Conservation (phyloP, 2,113 vertebrate genomes). For the Chaenogobius annularis region DNA sequence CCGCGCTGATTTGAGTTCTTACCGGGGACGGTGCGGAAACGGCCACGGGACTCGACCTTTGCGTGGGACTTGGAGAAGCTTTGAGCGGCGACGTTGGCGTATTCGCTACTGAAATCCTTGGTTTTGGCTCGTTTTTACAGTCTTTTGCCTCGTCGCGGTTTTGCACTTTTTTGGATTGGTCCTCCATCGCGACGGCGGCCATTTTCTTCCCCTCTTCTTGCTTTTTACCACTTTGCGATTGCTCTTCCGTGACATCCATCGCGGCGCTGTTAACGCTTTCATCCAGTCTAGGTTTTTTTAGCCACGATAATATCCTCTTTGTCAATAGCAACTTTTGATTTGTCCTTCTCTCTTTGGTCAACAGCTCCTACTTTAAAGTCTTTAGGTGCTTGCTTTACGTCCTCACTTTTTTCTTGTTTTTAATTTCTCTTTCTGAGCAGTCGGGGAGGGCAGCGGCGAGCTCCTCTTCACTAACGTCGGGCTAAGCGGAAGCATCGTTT, state of each 20-base stretch:
- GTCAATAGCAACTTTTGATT: slow-evolving; percentile 17
- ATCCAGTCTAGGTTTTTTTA: neutral
- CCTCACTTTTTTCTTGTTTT: slow-evolving; percentile 2
- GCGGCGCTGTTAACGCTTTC: slow-evolving; percentile 6
- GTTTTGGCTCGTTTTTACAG: neutral
- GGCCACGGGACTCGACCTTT: neutral
- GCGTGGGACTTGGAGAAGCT: neutral
- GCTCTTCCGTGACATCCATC: slow-evolving; percentile 52
- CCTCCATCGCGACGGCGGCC: slow-evolving; percentile 33
- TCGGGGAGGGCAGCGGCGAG: slow-evolving; percentile 54
- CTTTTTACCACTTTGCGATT: slow-evolving; percentile 16
- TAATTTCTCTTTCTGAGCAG: slow-evolving; percentile 41
- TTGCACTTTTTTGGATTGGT: slow-evolving; percentile 31
- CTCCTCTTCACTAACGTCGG: slow-evolving; percentile 37
- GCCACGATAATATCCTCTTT: slow-evolving; percentile 4
- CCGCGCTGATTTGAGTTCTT: neutral
- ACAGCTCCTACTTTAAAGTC: slow-evolving; percentile 35
- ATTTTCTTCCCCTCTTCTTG: slow-evolving; percentile 8
- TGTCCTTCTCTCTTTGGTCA: slow-evolving; percentile 49
- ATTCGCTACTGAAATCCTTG: neutral
- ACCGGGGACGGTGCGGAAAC: neutral
- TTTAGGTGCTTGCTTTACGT: neutral
- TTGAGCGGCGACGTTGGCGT: neutral
- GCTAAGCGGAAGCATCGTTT: slow-evolving; percentile 50
- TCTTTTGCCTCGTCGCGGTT: neutral